These are phyloP conservation scores for Metopia argyrocephala DNA, from an alignment of 2,888 invertebrate genomes.

Conservation along the genomic window DNA sequence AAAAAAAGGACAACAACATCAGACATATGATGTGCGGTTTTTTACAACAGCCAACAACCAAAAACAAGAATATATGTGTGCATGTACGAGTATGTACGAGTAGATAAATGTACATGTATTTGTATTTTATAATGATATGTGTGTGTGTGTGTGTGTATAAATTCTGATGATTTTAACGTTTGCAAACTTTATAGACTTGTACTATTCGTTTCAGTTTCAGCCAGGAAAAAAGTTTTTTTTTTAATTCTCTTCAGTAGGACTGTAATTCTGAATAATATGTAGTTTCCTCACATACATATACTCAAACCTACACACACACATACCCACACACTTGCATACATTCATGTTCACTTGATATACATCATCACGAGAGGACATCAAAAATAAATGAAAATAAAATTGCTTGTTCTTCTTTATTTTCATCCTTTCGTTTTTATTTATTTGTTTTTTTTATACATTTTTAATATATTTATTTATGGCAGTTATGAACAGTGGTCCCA, in stretches of 20 bases:
- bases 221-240: not conserved
- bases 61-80: slow-evolving; percentile 32
- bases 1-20: slow-evolving; percentile 47
- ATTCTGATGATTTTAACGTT: slow-evolving; percentile 36
- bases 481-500: slow-evolving; percentile 38
- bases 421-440: not conserved
- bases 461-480: slow-evolving; percentile 45
- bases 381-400: slow-evolving; percentile 18
- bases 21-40: slow-evolving; percentile 43
- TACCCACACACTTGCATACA: not conserved
- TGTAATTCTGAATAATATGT: slow-evolving; percentile 35
- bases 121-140: not conserved
- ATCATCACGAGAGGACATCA: slow-evolving; percentile 52
- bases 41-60: slow-evolving; percentile 30
- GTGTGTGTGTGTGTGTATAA: not conserved
- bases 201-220: not conserved
- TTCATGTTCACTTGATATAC: not conserved
- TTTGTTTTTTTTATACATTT: slow-evolving; percentile 2
- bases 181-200: slow-evolving; percentile 20
- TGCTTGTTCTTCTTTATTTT: too few relatives aligned
- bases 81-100: not conserved
- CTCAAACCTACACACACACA: not conserved
- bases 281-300: slow-evolving; percentile 18
- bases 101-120: not conserved
- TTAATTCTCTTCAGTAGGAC: slow-evolving; percentile 30